Base-by-base conservation (phyloP, 2,113 vertebrate genomes). In the Regulus satrapa region DNA sequence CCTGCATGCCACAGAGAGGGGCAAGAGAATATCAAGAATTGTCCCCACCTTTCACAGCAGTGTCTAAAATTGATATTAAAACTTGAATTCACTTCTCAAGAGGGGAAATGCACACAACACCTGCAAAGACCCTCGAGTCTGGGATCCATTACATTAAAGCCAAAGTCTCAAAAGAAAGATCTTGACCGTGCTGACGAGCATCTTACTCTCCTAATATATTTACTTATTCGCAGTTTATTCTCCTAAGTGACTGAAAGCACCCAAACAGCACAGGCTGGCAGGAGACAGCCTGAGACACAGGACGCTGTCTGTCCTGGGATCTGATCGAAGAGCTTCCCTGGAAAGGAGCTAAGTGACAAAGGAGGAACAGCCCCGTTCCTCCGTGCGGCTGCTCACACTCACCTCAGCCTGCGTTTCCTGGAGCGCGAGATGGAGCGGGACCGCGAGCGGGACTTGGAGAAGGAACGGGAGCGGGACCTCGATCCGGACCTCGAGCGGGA, bases 351-450 rank as follows among this genome's bases (percentile, higher is more conserved):
- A 77, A 88, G 73, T 40, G 75, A 68, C 43, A 8, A 18, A 29
- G 26, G 34, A 58, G 49, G 56, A 88, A 66, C 32, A 41, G 9
- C 26, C 51, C 29, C 5, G 10, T 38, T 19, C 12, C 51, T 77
- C 14, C 51, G 76, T 55, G 2, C 15, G 77, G 31, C 63, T 28
- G 73, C 25, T 52, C 5, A 9, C 13, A 63, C 97, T 98, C 98
- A 99, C 99, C 99, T 98, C 90, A 99, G 99, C 2, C 98, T 98
- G 72, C 98, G 99, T 28, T 99, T 99, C 64, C 99, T 98, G 1
- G 99, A 99, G 18, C 99, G 98, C 18, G 99, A 99, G 28, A 99
- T 97, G 5, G 99, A 99, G 23, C 99, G 98, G 72, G 99, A 99
- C 14, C 97, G 98, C 85, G 99, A 99, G 21, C 98, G 98, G 52